Conservation (phyloP, 2,113 vertebrate species). For the Thinocorus orbignyianus region DNA sequence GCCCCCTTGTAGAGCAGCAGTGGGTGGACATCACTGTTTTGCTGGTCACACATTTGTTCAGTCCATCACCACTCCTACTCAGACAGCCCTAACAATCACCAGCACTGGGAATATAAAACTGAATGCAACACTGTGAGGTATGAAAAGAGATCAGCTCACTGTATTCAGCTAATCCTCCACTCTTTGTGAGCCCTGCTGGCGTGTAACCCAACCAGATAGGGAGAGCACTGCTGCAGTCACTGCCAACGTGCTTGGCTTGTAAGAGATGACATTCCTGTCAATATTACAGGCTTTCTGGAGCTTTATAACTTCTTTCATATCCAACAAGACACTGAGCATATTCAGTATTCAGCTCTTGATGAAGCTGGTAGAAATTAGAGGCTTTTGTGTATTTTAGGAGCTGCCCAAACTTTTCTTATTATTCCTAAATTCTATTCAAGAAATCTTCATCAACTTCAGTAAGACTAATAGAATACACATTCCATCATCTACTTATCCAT, state of each 20-base stretch:
- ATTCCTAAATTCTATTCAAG: neutral
- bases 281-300: neutral
- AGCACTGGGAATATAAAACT: neutral
- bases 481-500: neutral
- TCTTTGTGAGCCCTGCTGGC: neutral
- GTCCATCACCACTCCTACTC: neutral
- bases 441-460: neutral
- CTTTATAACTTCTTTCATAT: neutral
- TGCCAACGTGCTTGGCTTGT: neutral
- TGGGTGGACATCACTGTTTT: neutral
- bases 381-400: neutral
- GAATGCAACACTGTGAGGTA: neutral
- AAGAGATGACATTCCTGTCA: neutral
- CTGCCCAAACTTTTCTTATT: neutral
- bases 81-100: neutral
- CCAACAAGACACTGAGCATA: neutral
- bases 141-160: neutral
- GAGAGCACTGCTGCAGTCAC: neutral
- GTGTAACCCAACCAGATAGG: neutral
- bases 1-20: neutral
- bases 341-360: neutral
- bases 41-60: neutral
- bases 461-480: neutral
- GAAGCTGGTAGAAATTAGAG: neutral
- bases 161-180: constrained; percentile 16